Base-by-base conservation (phyloP, 2,888 invertebrate species). In the Lysandra coridon region DNA sequence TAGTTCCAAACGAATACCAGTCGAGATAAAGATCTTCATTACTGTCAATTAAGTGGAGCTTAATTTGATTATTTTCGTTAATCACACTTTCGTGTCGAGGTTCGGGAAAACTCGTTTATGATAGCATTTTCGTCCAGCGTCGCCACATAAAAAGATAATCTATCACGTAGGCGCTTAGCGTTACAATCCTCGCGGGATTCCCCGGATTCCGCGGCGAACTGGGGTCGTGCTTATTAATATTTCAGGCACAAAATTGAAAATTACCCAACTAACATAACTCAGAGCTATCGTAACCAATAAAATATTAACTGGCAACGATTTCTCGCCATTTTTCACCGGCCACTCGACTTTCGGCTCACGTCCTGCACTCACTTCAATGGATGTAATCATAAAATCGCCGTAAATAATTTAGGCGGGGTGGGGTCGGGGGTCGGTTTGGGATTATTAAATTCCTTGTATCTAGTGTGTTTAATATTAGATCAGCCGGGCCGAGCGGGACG, bases 401-500 rank as follows among this genome's bases (percentile, higher is more conserved):
- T 93, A 93, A 94, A 94, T 94, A 94, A 93, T 94, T 93, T 93
- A 94, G 84, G 88, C 81, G 80, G 80, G 78, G 60, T 78, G 75
- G 40, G 88, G 80, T 81, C 83, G 79, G 77, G 80, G 84, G 80
- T 82, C 87, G 87, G 88, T 87, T 90, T 87, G 90, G 89, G 92
- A 92, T 94, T 94, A 94, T 94, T 93, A 93, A 94, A 94, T 94
- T 94, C 92, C 93, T 93, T 94, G 94, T 94, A 92, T 94, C 92
- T 93, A 94, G 93, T 94, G 93, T 92, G 92, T 93, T 94, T 93
- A 94, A 94, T 94, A 94, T 94, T 94, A 92, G 93, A 94, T 94
- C 93, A 94, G 90, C 87, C 84, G 92, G 90, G 84, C 81, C 82
- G 88, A 91, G 91, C 90, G 91, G 87, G 90, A 89, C 90, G 90